Base-by-base conservation (phyloP, 2,888 invertebrate genomes). In the Prosopocoilus inquinatus region DNA sequence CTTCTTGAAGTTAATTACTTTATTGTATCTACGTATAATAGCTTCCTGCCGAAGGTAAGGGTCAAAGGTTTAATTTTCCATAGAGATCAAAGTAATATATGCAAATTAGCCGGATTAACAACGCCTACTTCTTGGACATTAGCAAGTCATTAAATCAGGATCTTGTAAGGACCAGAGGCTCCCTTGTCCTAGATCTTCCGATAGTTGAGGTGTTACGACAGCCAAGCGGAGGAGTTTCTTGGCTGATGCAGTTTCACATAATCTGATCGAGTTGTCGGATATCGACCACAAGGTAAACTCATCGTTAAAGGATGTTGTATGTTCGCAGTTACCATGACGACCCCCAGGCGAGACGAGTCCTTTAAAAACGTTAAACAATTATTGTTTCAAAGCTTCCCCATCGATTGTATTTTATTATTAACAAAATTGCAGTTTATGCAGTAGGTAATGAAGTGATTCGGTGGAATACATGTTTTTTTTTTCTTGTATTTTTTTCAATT, bases 111-210 rank as follows among this genome's bases (percentile, higher is more conserved):
- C 47, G 55, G 57, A 62, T 62, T 58, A 60, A 57, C 50, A 54
- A 57, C 58, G 60, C 57, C 58, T 54, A 45, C 49, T 59, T 38
- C 58, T 56, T 52, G 53, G 51, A 59, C 59, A 61, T 59, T 59
- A 61, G 59, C 61, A 61, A 61, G 61, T 61, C 61, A 61, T 57
- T 57, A 57, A 53, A 54, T 57, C 57, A 53, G 53, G 55, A 53
- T 51, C 57, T 48, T 52, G 57, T 57, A 57, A 53, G 58, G 56
- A 50, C 56, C 50, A 41, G 43, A 43, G 41, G 47, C 41, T 49
- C 41, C 51, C 57, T 55, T 55, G 33, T 47, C 32, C 50, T 50
- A 60, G 59, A 60, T 60, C 59, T 55, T 60, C 47, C 49, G 53
- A 53, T 53, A 53, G 47, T 34, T 33, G 46, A 51, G 51, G 46